Conservation (phyloP, 2,888 invertebrate species). For the Leucophenga maculata region DNA sequence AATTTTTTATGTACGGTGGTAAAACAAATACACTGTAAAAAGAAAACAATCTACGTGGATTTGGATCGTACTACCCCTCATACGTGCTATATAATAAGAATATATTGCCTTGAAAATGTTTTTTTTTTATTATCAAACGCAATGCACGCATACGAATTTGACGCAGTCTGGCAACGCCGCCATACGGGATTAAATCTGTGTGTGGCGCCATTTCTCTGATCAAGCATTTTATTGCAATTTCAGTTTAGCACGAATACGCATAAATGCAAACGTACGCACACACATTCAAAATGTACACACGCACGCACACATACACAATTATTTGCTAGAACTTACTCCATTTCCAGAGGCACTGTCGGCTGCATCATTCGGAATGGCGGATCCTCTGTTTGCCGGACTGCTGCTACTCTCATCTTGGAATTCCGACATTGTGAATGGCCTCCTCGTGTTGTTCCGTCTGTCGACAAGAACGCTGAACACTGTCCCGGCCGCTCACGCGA, state of each 20-base stretch:
- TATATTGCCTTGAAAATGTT: too few species aligned
- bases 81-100: too few species aligned
- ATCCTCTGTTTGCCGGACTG: not conserved
- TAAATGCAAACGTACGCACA: conserved; percentile 2
- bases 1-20: not conserved
- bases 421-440: not conserved
- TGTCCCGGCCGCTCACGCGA: not conserved
- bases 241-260: not conserved
- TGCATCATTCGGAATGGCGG: not conserved
- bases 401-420: not conserved
- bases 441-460: not conserved
- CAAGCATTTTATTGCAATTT: not conserved
- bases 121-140: too few species aligned
- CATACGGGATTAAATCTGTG: conserved; percentile 13
- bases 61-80: too few species aligned
- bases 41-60: not conserved
- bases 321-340: not conserved
- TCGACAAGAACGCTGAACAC: not conserved
- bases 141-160: not conserved
- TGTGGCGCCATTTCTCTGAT: conserved; percentile 21
- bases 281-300: not conserved
- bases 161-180: conserved; percentile 7
- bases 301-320: not conserved
- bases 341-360: not conserved
- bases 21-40: too few species aligned